phyloP scores from a whole-genome alignment of 2,113 vertebrate genomes.

The Mesocricetus auratus region DNA sequence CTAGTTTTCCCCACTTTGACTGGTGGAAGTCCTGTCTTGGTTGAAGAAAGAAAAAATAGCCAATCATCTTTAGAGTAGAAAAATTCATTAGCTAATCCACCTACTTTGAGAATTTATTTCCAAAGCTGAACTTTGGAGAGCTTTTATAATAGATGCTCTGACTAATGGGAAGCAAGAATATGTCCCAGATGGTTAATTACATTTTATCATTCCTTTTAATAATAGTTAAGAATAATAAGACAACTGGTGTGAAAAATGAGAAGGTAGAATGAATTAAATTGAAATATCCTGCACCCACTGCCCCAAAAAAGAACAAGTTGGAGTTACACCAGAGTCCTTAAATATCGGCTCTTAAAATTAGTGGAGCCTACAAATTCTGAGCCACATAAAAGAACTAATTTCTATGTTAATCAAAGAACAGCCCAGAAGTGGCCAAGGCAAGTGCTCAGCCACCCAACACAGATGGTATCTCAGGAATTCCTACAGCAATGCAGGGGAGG shows the following conservation, averaged over 20 bases:
- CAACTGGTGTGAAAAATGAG: slow-evolving; percentile 72
- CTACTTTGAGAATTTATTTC: slow-evolving; percentile 78
- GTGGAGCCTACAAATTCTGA: not conserved
- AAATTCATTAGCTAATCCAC: slow-evolving; percentile 79
- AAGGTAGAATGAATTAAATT: slow-evolving; percentile 57
- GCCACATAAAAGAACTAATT: not conserved
- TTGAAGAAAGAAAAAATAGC: slow-evolving; percentile 60
- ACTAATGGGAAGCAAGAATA: slow-evolving; percentile 77
- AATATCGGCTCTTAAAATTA: slow-evolving; percentile 37
- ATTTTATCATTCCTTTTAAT: slow-evolving; percentile 82
- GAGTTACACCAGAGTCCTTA: slow-evolving; percentile 7
- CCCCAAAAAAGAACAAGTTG: slow-evolving; percentile 38
- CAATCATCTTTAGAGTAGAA: slow-evolving; percentile 52
- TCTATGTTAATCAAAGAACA: slow-evolving; percentile 23
- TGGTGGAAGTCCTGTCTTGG: not conserved
- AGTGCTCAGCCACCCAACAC: not conserved
- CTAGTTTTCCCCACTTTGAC: slow-evolving; percentile 47
- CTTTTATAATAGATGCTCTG: slow-evolving; percentile 72
- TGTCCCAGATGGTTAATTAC: slow-evolving; percentile 82
- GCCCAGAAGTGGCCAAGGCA: not conserved
- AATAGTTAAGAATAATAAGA: slow-evolving; percentile 79
- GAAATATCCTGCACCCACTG: slow-evolving; percentile 39
- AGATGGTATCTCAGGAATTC: not conserved
- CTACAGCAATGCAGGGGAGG: not conserved
- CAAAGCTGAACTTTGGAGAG: slow-evolving; percentile 77